phyloP scores from a whole-genome alignment of 2,797 vertebrate genomes.

The Nannoperca obscura region DNA sequence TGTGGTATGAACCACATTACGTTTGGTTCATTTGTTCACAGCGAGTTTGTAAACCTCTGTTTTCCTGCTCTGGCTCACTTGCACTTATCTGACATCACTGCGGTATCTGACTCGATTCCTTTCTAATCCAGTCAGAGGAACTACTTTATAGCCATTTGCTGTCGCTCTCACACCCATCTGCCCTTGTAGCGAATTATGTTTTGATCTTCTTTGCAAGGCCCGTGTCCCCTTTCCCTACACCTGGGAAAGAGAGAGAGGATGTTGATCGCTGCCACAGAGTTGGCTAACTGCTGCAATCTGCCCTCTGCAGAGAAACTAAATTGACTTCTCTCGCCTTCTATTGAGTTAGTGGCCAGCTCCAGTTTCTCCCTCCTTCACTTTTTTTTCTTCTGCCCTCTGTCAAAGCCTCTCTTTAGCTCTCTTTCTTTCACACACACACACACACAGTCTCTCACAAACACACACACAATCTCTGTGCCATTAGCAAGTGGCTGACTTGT shows the following conservation, averaged over 20 bases:
- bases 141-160: constrained; percentile 72
- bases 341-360: constrained; percentile 79
- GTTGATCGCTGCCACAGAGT: constrained; percentile 61
- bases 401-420: constrained; percentile 30
- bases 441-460: constrained; percentile 1
- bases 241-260: constrained; percentile 60
- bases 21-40: constrained; percentile 59
- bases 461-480: constrained; percentile 23
- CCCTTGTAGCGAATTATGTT: constrained; percentile 64
- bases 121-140: constrained; percentile 65
- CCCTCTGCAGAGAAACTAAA: constrained; percentile 81
- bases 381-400: constrained; percentile 68
- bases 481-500: constrained; percentile 64
- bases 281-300: constrained; percentile 75
- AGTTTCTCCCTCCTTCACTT: constrained; percentile 76
- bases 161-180: constrained; percentile 58
- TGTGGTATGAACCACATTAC: constrained; percentile 56
- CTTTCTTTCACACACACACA: constrained; percentile 9
- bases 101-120: constrained; percentile 59
- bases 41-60: constrained; percentile 36
- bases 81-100: constrained; percentile 59
- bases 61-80: constrained; percentile 51
- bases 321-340: constrained; percentile 81
- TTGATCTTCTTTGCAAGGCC: constrained; percentile 54
- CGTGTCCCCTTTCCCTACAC: constrained; percentile 57